Conservation (phyloP, 1,140 invertebrate species). For the Diploscapter pachys region DNA sequence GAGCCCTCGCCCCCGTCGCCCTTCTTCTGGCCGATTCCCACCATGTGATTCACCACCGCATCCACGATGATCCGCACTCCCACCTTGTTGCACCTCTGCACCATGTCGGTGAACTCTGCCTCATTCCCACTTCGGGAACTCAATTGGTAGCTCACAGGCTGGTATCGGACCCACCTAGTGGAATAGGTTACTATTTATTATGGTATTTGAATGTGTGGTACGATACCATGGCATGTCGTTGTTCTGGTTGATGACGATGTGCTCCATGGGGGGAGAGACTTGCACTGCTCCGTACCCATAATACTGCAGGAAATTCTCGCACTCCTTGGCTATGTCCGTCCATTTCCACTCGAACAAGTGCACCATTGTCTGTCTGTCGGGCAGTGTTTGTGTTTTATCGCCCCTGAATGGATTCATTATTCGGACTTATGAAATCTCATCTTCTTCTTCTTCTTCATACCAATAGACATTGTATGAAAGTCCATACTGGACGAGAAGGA, state of each 20-base stretch:
- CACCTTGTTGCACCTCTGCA: constrained; percentile 70
- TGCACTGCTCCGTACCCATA: constrained; percentile 76
- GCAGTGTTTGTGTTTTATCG: constrained; percentile 31
- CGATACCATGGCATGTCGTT: constrained; percentile 40
- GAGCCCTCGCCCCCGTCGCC: constrained; percentile 59
- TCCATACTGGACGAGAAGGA: no score
- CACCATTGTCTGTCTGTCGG: constrained; percentile 44
- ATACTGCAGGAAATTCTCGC: constrained; percentile 74
- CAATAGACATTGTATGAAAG: no score
- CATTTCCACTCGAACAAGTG: constrained; percentile 75
- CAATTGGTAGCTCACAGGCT: constrained; percentile 80
- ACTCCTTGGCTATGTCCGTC: constrained; percentile 78
- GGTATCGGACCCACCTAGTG: constrained; percentile 54
- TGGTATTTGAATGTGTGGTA: no score
- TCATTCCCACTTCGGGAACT: constrained; percentile 74
- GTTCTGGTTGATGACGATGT: constrained; percentile 37
- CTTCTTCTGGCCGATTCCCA: constrained; percentile 62
- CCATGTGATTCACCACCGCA: constrained; percentile 83
- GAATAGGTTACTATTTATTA: no score
- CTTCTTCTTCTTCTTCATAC: no score
- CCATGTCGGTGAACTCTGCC: constrained; percentile 72
- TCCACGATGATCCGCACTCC: constrained; percentile 78
- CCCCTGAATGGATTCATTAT: not conserved
- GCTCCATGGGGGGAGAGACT: constrained; percentile 57
- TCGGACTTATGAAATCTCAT: no score